These are phyloP conservation scores for Chaetogeoica ovagalla DNA, from an alignment of 2,888 invertebrate genomes.

Conservation along the genomic window DNA sequence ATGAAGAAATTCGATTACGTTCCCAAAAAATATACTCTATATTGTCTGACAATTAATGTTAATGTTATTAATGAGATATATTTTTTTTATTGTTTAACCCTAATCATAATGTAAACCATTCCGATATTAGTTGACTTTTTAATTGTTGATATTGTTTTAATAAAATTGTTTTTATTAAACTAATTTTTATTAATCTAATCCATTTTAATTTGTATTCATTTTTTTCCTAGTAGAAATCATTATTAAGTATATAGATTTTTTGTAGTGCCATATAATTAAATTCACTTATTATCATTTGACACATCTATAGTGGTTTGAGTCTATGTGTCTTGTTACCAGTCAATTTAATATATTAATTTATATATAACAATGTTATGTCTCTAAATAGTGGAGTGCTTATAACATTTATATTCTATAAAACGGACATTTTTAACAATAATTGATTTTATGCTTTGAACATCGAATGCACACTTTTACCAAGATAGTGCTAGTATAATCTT, in stretches of 20 bases:
- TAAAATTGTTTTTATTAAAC: not conserved
- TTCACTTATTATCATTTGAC: not conserved
- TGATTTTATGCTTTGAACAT: not conserved
- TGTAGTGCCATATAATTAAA: slow-evolving; percentile 24
- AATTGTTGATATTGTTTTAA: slow-evolving; percentile 21
- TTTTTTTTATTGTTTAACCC: not conserved
- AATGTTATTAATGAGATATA: not conserved
- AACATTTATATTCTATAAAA: not conserved
- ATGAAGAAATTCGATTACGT: slow-evolving; percentile 59
- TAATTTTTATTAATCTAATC: not conserved
- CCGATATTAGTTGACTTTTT: not conserved
- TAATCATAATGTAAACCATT: not conserved
- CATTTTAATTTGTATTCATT: too few relatives aligned
- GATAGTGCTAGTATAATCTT: too few relatives aligned
- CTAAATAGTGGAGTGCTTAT: not conserved
- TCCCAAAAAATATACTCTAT: slow-evolving; percentile 59
- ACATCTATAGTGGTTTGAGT: not conserved
- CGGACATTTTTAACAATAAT: too few relatives aligned
- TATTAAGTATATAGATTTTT: not conserved
- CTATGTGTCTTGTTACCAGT: slow-evolving; percentile 14
- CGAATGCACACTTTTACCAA: not conserved
- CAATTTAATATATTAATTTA: not conserved
- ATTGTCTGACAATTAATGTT: slow-evolving; percentile 16
- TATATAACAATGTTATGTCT: not conserved
- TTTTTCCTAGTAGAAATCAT: not conserved